A percentile compares a stretch with the other conserved stretches of the same genome.
Evolutionary conservation across 2,113 vertebrate species (phyloP).

Genomic region (Galemys pyrenaicus): DNA sequence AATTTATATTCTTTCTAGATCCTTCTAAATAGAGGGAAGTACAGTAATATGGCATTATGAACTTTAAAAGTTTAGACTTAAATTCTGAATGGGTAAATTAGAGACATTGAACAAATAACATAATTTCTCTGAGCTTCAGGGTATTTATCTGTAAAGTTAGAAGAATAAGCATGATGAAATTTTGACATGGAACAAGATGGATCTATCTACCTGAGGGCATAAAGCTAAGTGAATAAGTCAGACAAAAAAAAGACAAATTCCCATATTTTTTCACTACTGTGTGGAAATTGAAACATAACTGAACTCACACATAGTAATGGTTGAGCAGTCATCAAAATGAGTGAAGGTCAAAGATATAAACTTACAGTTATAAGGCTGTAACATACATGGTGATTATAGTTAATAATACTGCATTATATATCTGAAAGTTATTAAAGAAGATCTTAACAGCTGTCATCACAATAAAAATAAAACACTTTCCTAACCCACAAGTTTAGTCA

Average conservation of each 20-base stretch:
- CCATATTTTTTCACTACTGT: too few species aligned
- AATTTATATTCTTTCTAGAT: slow-evolving; percentile 29
- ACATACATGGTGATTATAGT: too few species aligned
- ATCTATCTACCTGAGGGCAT: too few species aligned
- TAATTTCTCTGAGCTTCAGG: background rate
- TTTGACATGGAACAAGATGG: background rate
- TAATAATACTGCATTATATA: background rate
- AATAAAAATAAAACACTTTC: background rate
- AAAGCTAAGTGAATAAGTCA: too few species aligned
- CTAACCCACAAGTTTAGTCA: background rate
- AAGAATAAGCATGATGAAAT: background rate
- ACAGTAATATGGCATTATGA: background rate
- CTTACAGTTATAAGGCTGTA: background rate
- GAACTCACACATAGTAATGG: too few species aligned
- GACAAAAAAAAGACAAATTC: too few species aligned
- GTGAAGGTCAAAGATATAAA: background rate
- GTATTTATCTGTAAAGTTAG: background rate
- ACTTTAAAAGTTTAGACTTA: background rate
- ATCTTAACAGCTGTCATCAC: too few species aligned
- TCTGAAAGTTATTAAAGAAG: background rate
- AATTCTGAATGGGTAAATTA: background rate
- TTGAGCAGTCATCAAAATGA: background rate
- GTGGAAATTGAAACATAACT: too few species aligned
- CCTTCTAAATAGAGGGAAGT: slow-evolving; percentile 20
- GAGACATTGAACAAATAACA: background rate